A percentile compares a stretch with the other conserved stretches of the same genome.
These are phyloP conservation scores for Archocentrus centrarchus DNA, from an alignment of 2,113 vertebrate genomes.

Conservation along the genomic window DNA sequence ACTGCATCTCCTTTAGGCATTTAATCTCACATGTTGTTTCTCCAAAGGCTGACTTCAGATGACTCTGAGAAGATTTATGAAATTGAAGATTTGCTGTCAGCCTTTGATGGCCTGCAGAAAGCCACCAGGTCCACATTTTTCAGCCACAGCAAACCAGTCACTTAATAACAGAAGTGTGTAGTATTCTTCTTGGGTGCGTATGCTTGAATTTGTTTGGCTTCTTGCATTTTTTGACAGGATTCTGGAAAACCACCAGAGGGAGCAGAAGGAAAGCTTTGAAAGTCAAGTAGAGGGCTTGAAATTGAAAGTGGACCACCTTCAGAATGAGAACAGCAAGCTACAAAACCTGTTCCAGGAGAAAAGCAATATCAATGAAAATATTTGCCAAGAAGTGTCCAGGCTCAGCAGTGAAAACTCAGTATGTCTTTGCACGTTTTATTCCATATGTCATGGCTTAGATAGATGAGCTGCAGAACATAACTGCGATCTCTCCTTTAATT, in stretches of 20 bases:
- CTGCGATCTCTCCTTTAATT: neutral
- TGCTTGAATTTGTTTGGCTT: neutral
- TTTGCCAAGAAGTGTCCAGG: constrained; percentile 88
- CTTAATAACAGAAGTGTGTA: neutral
- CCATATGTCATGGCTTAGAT: neutral
- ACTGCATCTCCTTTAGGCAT: neutral
- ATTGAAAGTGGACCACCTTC: constrained; percentile 89
- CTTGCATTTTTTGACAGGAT: constrained; percentile 76
- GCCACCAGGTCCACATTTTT: constrained; percentile 85
- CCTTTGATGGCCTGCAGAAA: constrained; percentile 90
- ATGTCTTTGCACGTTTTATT: neutral
- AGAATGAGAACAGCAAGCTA: constrained; percentile 89
- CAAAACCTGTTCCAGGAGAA: constrained; percentile 93
- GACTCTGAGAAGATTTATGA: constrained; percentile 87
- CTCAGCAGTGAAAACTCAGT: constrained; percentile 88
- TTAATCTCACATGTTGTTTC: constrained; percentile 26
- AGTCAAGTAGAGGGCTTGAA: constrained; percentile 88
- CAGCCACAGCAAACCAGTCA: neutral
- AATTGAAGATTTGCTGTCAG: constrained; percentile 87
- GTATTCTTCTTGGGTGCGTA: neutral
- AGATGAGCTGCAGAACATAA: neutral
- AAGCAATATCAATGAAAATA: constrained; percentile 86
- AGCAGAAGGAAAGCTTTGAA: constrained; percentile 88
- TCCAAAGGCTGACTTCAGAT: constrained; percentile 83
- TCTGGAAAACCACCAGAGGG: constrained; percentile 88